Evolutionary conservation across 2,113 vertebrate species (phyloP).

Genomic region (Gopherus flavomarginatus): DNA sequence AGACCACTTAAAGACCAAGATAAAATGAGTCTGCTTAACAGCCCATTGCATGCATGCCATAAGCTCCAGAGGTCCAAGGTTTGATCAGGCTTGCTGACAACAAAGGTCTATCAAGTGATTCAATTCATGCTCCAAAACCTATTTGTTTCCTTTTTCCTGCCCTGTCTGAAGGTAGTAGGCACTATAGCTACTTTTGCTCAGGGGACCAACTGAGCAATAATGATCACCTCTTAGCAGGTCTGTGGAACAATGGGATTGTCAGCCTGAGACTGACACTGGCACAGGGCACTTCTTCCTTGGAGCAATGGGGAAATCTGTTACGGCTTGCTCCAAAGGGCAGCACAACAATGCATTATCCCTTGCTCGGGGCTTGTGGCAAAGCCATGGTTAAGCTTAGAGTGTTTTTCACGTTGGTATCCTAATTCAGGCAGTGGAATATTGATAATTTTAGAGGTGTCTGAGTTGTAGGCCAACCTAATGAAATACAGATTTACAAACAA

Average conservation of each 20-base stretch:
- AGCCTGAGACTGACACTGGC: background rate
- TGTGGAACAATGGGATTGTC: background rate
- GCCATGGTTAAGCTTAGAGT: background rate
- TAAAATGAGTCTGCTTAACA: no score
- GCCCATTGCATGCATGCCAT: no score
- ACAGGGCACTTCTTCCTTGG: no score
- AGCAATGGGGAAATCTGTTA: background rate
- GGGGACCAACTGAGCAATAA: background rate
- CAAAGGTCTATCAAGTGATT: background rate
- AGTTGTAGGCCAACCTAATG: background rate
- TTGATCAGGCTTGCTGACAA: no score
- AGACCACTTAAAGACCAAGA: no score
- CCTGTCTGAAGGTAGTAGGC: background rate
- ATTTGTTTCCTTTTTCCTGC: background rate
- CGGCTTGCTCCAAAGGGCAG: background rate
- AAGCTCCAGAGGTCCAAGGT: no score
- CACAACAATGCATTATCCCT: no score
- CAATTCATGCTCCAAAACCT: background rate
- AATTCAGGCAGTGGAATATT: background rate
- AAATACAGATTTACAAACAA: background rate
- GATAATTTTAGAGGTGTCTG: background rate
- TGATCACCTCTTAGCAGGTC: background rate
- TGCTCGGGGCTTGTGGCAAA: no score
- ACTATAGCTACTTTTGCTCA: background rate
- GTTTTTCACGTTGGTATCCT: no score